Conservation (phyloP, 2,888 invertebrate genomes). For the Eledone cirrhosa region DNA sequence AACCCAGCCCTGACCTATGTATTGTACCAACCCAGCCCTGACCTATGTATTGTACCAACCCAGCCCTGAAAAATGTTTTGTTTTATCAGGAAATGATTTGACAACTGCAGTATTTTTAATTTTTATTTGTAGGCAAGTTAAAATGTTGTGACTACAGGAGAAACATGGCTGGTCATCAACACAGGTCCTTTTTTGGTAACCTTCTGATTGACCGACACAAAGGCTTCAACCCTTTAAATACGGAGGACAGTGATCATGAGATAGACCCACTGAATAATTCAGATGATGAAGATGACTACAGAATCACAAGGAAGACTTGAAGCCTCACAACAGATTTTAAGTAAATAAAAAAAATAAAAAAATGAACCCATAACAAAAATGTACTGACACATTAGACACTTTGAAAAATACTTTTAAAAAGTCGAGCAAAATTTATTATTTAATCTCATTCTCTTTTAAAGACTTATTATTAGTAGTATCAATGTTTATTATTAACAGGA, state of each 20-base stretch:
- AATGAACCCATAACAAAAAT: not conserved
- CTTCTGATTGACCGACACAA: slow-evolving; percentile 59
- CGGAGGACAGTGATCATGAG: slow-evolving; percentile 64
- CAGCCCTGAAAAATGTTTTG: too few relatives aligned
- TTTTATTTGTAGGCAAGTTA: slow-evolving; percentile 45
- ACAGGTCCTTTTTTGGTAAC: slow-evolving; percentile 60
- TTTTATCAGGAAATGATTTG: too few relatives aligned
- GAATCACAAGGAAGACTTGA: slow-evolving; percentile 50
- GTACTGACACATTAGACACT: too few relatives aligned
- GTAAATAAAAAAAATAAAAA: too few relatives aligned
- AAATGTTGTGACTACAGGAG: slow-evolving; percentile 30
- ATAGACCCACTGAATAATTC: slow-evolving; percentile 60
- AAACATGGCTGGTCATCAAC: slow-evolving; percentile 1
- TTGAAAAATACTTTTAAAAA: too few relatives aligned
- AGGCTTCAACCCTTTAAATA: slow-evolving; percentile 63
- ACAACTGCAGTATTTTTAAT: not conserved
- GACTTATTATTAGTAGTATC: too few relatives aligned
- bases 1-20: too few relatives aligned
- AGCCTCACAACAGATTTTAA: not conserved
- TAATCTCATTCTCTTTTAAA: too few relatives aligned
- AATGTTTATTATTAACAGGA: too few relatives aligned
- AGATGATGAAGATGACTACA: slow-evolving; percentile 62
- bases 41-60: too few relatives aligned
- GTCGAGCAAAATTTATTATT: too few relatives aligned
- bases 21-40: too few relatives aligned